These are phyloP conservation scores for Chelonia mydas DNA, from an alignment of 2,797 vertebrate genomes.

Conservation along the genomic window DNA sequence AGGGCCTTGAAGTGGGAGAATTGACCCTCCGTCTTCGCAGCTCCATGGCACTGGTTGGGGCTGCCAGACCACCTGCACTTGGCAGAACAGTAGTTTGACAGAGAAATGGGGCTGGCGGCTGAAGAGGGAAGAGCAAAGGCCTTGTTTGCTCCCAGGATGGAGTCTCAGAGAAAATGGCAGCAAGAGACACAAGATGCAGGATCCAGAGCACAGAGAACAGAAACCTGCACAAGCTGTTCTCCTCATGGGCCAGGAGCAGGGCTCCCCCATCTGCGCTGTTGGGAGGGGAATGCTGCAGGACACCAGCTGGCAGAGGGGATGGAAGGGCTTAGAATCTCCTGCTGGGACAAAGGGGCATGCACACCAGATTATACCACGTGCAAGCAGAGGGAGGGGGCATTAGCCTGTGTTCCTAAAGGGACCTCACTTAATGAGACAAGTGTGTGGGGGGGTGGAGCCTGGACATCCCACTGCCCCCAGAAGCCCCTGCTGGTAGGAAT, in stretches of 20 bases:
- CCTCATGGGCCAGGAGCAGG: neutral
- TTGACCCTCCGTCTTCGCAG: neutral
- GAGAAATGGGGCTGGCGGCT: neutral
- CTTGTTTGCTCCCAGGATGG: neutral
- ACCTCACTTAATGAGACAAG: neutral
- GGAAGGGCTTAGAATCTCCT: neutral
- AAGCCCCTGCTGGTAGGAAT: neutral
- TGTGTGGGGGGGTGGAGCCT: neutral
- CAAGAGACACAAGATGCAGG: neutral
- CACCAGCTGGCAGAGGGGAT: neutral
- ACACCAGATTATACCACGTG: neutral
- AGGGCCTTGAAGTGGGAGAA: neutral
- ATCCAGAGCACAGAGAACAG: neutral
- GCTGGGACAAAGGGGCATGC: neutral
- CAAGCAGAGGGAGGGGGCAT: neutral
- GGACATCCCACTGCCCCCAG: neutral
- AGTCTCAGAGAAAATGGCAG: neutral
- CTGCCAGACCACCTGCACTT: neutral
- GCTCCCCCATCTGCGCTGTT: neutral
- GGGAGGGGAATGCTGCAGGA: neutral
- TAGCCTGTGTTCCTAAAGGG: neutral
- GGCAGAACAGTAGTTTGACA: neutral
- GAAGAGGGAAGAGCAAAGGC: neutral
- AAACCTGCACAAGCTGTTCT: neutral
- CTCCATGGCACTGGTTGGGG: neutral